Evolutionary conservation across 2,888 invertebrate species (phyloP), one percentile per base, ranked within the genome.

Genomic region (Congeria kusceri): DNA sequence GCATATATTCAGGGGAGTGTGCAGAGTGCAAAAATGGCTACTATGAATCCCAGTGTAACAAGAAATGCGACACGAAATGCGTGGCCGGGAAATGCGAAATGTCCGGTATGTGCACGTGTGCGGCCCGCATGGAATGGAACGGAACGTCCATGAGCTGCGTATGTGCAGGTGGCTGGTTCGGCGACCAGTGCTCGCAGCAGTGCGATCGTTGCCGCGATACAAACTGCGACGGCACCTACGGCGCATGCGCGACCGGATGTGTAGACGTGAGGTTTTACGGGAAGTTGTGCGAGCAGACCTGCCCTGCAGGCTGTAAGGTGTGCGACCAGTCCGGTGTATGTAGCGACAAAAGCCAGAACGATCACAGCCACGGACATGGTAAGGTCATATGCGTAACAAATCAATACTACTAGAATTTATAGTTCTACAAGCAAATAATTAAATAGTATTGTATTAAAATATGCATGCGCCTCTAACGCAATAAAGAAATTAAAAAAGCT

Each of bases 201-300:
- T 64, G 49, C 20, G 39, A 27, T 9, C 9, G 3, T 27, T 29
- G 18, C 2, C 62, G 70, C 28, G 18, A 39, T 39, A 32, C 27
- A 20, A 28, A 44, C 11, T 70, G 70, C 49, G 15, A 20, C 7
- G 28, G 28, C 13, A 20, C 28, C 0, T 28, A 28, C 15, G 77
- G 77, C 5, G 25, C 25, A 0, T 77, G 77, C 63, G 44, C 27
- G 11, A 27, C 1, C 20, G 76, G 72, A 20, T 80, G 80, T 58
- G 23, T 49, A 3, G 3, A 25, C 18, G n/a, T n/a, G n/a, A 76
- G 80, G 9, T 77, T 23, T 61, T 56, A 73, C 61, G 73, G 76
- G 4, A 20, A 49, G 3, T 23, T 29, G n/a, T 80, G 76, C 44
- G 32, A 13, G 13, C 28, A 53, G 27, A 13, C 2, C 18, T 80